A percentile compares a stretch with the other conserved stretches of the same genome.
Conservation (phyloP, 1,140 invertebrate species). For the Plectrocnemia conspersa region DNA sequence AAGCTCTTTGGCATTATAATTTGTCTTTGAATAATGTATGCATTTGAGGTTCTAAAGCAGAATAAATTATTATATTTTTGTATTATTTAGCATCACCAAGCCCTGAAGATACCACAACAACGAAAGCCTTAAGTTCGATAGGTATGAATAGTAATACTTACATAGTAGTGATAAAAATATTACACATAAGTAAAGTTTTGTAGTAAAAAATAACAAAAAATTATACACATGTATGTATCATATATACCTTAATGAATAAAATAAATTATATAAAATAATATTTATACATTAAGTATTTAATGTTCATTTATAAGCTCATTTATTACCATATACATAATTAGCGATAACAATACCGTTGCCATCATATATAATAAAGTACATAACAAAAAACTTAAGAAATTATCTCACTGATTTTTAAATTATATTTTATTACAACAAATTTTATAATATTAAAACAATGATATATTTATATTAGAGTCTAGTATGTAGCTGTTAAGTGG, state of each 20-base stretch:
- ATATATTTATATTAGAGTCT: background rate
- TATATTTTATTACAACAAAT: background rate
- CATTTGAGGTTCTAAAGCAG: conserved; percentile 16
- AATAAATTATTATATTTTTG: background rate
- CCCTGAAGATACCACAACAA: conserved; percentile 17
- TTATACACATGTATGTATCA: background rate
- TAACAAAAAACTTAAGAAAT: background rate
- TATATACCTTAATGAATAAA: conserved; percentile 5
- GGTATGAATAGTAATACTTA: conserved; percentile 30
- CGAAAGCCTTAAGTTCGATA: conserved; percentile 31
- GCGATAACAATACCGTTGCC: background rate
- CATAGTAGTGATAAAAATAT: conserved; percentile 8
- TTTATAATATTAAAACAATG: conserved; percentile 1
- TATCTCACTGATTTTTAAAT: background rate
- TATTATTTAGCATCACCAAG: conserved; percentile 7
- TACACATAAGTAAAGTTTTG: conserved; percentile 16
- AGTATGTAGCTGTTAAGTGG: background rate
- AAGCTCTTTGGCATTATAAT: conserved; percentile 35
- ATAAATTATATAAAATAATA: conserved; percentile 18
- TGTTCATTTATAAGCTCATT: background rate
- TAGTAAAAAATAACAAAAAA: background rate
- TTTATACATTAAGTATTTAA: background rate
- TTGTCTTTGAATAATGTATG: conserved; percentile 34
- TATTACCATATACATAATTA: background rate
- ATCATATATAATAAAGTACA: background rate